phyloP scores from a whole-genome alignment of 30 jellyfish, hydroid and myxozoan genomes.

The Cassiopea xamachana region DNA sequence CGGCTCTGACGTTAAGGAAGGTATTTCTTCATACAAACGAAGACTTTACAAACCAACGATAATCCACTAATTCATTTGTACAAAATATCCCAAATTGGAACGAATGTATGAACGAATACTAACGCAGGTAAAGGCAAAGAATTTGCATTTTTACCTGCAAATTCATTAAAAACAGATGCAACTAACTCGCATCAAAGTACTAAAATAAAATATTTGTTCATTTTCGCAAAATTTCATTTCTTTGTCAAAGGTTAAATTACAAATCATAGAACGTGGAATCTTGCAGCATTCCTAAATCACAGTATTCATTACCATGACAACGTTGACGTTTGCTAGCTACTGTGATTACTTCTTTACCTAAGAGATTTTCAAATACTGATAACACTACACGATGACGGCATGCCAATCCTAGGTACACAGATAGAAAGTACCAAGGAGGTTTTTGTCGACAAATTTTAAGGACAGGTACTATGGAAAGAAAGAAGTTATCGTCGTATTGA shows the following conservation, averaged over 20 bases:
- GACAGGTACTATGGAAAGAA: too few relatives aligned
- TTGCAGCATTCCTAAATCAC: constrained; percentile 41
- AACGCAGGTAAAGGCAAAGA: background rate
- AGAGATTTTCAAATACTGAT: background rate
- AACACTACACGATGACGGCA: too few relatives aligned
- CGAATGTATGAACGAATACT: background rate
- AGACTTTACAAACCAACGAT: background rate
- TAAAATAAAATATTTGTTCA: constrained; percentile 56
- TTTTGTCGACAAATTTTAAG: too few relatives aligned
- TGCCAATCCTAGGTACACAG: too few relatives aligned
- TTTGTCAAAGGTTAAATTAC: constrained; percentile 45
- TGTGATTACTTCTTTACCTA: background rate
- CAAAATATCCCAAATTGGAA: background rate
- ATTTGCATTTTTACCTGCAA: constrained; percentile 1
- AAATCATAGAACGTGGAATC: constrained; percentile 30
- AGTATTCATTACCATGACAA: constrained; percentile 27
- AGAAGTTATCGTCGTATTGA: too few relatives aligned
- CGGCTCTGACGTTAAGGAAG: background rate
- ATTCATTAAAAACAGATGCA: constrained; percentile 38
- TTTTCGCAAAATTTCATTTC: constrained; percentile 43
- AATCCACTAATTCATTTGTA: background rate
- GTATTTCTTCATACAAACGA: background rate
- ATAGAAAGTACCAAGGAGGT: too few relatives aligned
- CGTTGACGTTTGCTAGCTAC: background rate
- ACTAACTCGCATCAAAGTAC: constrained; percentile 11